Base-by-base conservation (phyloP, 2,888 invertebrate genomes). In the Pandemis heparana region DNA sequence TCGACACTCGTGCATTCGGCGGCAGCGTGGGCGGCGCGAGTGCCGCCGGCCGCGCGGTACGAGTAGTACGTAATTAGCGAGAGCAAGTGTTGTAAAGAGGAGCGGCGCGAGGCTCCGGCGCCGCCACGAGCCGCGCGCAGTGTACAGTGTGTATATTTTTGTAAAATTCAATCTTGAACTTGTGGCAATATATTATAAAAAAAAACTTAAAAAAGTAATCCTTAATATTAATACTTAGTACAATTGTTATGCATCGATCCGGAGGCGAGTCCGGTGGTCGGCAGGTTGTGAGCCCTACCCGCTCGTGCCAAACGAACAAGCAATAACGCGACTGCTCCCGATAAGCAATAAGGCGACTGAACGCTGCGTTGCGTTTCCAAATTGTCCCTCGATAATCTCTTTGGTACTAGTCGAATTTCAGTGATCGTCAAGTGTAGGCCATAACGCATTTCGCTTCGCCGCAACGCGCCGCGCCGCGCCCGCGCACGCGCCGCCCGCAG, bases 91-190 rank as follows among this genome's bases (percentile, higher is more conserved):
- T 41, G 59, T 65, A 32, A 53, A 62, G 74, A 14, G 60, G 65
- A 60, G 23, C 23, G 23, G 23, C 23, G 23, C 23, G 23, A 32
- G 23, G 23, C 23, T 32, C 1, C 23, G 23, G 23, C 23, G 23
- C 23, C 23, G 23, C 23, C 23, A 7, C 18, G 64, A 48, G 18
- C 63, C 43, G 53, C 43, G 43, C 64, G 51, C 64, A 65, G 71
- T 38, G 94, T 93, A 93, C 92, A 92, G 92, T 91, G 88, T 93
- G 92, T 92, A 93, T 94, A 94, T 94, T 94, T 93, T 93, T 94
- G 92, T 94, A 93, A 89, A 92, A 92, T 92, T 92, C 89, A 88
- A 85, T 92, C 89, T 87, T 73, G 64, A 89, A 90, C 89, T 91
- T 87, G 88, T 90, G 92, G 94, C 93, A 93, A 93, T 93, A 93